A percentile compares a stretch with the other conserved stretches of the same genome.
phyloP scores from a whole-genome alignment of 2,888 invertebrate genomes.

The Stenchaetothrips biformis region DNA sequence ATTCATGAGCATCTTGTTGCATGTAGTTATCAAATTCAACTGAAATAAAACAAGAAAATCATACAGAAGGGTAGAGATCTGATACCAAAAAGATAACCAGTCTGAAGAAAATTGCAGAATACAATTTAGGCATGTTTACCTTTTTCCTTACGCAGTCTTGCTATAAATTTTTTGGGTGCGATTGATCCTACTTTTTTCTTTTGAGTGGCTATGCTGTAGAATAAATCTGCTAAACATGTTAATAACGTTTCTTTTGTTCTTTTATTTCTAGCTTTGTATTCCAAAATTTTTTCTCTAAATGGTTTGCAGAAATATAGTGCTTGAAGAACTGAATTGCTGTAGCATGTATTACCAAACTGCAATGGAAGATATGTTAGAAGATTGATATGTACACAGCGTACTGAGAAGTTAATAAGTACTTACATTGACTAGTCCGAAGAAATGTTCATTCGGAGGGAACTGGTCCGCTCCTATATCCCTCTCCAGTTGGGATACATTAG shows the following conservation, averaged over 20 bases:
- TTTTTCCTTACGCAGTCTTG: constrained; percentile 95
- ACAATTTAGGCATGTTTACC: constrained; percentile 52
- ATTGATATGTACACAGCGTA: not conserved
- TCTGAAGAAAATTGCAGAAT: constrained; percentile 12
- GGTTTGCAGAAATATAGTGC: constrained; percentile 99
- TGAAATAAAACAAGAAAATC: constrained; percentile 51
- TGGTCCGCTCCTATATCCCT: constrained; percentile 98
- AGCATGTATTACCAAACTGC: constrained; percentile 99
- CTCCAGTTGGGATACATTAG: constrained; percentile 98
- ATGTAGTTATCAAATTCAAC: constrained; percentile 99
- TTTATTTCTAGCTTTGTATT: constrained; percentile 95
- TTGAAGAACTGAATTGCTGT: constrained; percentile 98
- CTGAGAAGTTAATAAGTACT: constrained; percentile 47
- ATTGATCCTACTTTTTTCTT: constrained; percentile 99
- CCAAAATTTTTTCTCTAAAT: constrained; percentile 96
- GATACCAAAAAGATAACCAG: not conserved
- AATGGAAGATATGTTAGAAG: constrained; percentile 43
- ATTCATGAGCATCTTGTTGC: constrained; percentile 99
- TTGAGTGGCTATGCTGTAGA: constrained; percentile 99
- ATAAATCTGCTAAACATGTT: constrained; percentile 96
- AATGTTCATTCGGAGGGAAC: constrained; percentile 97
- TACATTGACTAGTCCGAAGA: constrained; percentile 99
- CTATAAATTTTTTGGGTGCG: constrained; percentile 99
- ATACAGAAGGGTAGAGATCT: not conserved
- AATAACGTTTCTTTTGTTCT: constrained; percentile 94